Conservation (phyloP, 2,113 vertebrate species). For the Pelobates fuscus region DNA sequence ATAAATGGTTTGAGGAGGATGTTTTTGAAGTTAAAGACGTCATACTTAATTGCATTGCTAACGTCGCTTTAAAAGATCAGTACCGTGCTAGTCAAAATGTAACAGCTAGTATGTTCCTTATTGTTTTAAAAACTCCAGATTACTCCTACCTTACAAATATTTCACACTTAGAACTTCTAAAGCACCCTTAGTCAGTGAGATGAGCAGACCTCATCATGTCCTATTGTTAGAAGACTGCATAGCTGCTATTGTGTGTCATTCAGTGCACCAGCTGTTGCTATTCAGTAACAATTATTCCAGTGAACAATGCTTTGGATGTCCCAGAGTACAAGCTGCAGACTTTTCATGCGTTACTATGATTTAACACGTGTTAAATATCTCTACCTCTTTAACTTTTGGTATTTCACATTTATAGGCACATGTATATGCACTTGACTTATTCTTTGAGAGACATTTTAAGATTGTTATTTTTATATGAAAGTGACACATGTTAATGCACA, state of each 20-base stretch:
- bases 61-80: neutral
- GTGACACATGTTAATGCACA: neutral
- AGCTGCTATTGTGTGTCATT: slow-evolving; percentile 52
- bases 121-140: slow-evolving; percentile 2
- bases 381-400: neutral
- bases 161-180: neutral
- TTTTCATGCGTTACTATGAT: slow-evolving; percentile 47
- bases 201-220: slow-evolving; percentile 47
- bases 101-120: slow-evolving; percentile 11
- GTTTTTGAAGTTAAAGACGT: slow-evolving; percentile 34
- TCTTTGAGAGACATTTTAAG: too few relatives aligned
- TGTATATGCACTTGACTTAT: slow-evolving; percentile 32
- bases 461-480: neutral
- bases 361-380: slow-evolving; percentile 48
- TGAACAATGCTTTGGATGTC: slow-evolving; percentile 58
- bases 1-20: slow-evolving; percentile 41
- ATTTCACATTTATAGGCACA: slow-evolving; percentile 8
- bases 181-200: slow-evolving; percentile 46
- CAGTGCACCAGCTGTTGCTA: slow-evolving; percentile 60
- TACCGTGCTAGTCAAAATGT: neutral
- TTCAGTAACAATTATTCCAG: slow-evolving; percentile 59
- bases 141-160: slow-evolving; percentile 1
- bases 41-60: slow-evolving; percentile 30
- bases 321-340: slow-evolving; percentile 45
- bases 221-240: slow-evolving; percentile 57